These are phyloP conservation scores for Leucoraja ocellata DNA, from an alignment of 2,797 vertebrate genomes.

Conservation along the genomic window DNA sequence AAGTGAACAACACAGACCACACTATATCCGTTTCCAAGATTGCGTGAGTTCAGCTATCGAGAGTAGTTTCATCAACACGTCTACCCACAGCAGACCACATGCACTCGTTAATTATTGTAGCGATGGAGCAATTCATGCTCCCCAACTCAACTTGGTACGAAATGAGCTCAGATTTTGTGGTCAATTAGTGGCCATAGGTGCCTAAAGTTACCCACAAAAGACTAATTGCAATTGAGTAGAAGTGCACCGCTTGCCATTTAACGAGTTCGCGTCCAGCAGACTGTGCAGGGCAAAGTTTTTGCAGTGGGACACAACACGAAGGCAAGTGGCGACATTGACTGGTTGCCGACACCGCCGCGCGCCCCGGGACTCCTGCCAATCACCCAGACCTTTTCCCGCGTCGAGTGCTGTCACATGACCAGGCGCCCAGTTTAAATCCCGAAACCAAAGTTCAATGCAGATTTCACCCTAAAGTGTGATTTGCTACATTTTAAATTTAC, in stretches of 20 bases:
- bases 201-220: background rate
- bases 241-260: background rate
- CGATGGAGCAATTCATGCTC: background rate
- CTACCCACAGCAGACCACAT: background rate
- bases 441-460: background rate
- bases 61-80: background rate
- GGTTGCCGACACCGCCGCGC: background rate
- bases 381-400: conserved; percentile 3
- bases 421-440: background rate
- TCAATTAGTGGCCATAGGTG: background rate
- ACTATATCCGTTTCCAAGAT: background rate
- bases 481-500: background rate
- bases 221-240: background rate
- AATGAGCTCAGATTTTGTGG: background rate
- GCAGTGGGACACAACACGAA: too few species aligned
- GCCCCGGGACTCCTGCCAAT: background rate
- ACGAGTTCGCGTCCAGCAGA: background rate
- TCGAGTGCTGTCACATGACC: background rate
- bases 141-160: background rate
- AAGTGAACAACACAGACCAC: background rate
- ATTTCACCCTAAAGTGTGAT: background rate
- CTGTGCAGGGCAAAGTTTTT: too few species aligned
- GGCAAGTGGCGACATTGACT: background rate
- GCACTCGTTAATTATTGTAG: background rate
- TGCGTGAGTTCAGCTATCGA: background rate